phyloP scores from a whole-genome alignment of 2,797 vertebrate genomes.

The Potorous gilbertii region DNA sequence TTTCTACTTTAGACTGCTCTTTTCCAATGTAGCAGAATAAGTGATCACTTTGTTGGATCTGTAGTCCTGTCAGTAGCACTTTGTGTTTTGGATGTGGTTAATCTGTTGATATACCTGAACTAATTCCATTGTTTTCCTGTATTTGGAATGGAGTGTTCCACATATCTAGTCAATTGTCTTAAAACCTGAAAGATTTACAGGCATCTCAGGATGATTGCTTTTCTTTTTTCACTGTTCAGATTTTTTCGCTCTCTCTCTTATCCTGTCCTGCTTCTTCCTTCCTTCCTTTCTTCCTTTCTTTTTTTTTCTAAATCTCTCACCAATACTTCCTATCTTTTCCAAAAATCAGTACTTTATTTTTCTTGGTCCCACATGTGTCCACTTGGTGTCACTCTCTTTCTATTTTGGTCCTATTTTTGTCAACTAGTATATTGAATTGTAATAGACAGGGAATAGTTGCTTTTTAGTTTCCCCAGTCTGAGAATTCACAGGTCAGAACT shows the following conservation, averaged over 20 bases:
- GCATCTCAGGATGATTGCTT: not conserved
- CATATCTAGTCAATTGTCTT: not conserved
- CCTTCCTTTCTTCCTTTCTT: no score
- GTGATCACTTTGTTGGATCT: not conserved
- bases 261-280: not conserved
- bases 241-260: not conserved
- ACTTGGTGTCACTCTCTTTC: not conserved
- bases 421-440: not conserved
- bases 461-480: not conserved
- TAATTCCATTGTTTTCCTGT: not conserved
- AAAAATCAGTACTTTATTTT: not conserved
- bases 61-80: not conserved
- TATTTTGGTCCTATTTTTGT: not conserved
- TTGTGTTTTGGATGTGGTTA: not conserved
- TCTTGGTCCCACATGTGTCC: not conserved
- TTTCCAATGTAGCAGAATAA: not conserved
- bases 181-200: no score
- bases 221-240: not conserved
- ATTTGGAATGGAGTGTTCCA: not conserved
- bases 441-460: not conserved
- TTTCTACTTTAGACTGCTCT: not conserved
- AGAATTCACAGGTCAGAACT: not conserved
- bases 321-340: not conserved
- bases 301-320: not conserved
- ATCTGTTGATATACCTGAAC: not conserved